Evolutionary conservation across 2,888 invertebrate genomes (phyloP).

Genomic region (Disparrhopalites patrizii): DNA sequence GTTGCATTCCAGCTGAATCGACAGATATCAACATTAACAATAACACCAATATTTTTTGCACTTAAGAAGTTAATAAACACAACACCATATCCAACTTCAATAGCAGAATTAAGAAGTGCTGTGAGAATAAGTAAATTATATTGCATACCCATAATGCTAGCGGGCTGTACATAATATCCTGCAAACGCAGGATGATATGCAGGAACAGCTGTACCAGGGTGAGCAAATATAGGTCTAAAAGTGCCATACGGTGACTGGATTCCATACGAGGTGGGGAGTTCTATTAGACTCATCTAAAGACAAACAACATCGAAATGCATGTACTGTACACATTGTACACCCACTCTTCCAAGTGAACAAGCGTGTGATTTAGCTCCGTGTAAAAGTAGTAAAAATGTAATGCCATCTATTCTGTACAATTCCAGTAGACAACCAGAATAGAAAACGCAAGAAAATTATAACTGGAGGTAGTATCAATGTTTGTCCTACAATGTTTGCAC

Average conservation of each 20-base stretch:
- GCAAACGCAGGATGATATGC: constrained; percentile 36
- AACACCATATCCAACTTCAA: no score
- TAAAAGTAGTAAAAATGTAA: background rate
- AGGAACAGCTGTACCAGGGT: constrained; percentile 26
- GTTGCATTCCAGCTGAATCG: constrained; percentile 34
- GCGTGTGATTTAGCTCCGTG: background rate
- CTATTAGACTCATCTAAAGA: constrained; percentile 24
- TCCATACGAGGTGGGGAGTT: constrained; percentile 27
- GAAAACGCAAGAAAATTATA: no score
- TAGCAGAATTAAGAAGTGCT: background rate
- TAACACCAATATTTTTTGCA: constrained; percentile 7
- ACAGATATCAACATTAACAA: background rate
- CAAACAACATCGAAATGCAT: background rate
- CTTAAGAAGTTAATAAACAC: background rate
- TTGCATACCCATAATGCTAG: constrained; percentile 38
- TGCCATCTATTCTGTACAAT: no score
- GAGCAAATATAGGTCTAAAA: constrained; percentile 35
- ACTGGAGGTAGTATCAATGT: no score
- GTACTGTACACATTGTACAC: background rate
- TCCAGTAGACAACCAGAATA: no score
- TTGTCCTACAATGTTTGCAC: no score
- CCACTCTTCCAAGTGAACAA: background rate
- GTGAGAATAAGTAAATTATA: background rate
- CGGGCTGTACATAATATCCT: constrained; percentile 38
- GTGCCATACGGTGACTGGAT: constrained; percentile 26